Base-by-base conservation (phyloP, 2,888 invertebrate species). In the Drosophila dives region DNA sequence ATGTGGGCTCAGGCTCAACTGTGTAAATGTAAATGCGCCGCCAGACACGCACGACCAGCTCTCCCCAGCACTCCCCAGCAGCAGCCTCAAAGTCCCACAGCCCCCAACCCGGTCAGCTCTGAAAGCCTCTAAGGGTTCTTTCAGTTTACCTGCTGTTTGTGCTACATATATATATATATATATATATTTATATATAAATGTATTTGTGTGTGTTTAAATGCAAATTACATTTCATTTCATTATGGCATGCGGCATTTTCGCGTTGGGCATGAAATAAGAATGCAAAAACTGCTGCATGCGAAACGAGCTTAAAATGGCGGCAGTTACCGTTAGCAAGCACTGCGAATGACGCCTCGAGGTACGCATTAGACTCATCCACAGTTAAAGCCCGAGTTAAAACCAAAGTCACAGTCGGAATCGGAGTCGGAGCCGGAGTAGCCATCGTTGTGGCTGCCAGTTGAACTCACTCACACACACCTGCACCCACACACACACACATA, bases 171-270 rank as follows among this genome's bases (percentile, higher is more conserved):
- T 32, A 36, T 48, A 51, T 29, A 36, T 36, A 56, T 38, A 36
- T 68, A 66, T 59, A 53, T 60, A 61, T 36, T 36, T 34, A 17
- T 29, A 64, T 48, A 12, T 15, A 1, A 6, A 29, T 29, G 64
- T 55, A 8, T 29, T 2, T 55, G 62, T 64, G 58, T 83, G 81
- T 86, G 86, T 74, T 86, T 85, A 89, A 89, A 85, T 86, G 84
- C 84, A 85, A 85, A 85, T 85, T 85, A 85, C 89, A 85, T 85
- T 85, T 85, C 77, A 84, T 89, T 85, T 85, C 84, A 86, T 86
- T 89, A 86, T 84, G 72, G 84, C 71, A 66, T 74, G 87, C 79
- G 85, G 81, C 84, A 86, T 89, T 81, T 89, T 75, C 76, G 83
- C 74, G 81, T 72, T 78, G 79, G 76, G 84, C 78, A 67, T 69